phyloP scores from a whole-genome alignment of 2,113 vertebrate species.

The Emydura subglobosa region DNA sequence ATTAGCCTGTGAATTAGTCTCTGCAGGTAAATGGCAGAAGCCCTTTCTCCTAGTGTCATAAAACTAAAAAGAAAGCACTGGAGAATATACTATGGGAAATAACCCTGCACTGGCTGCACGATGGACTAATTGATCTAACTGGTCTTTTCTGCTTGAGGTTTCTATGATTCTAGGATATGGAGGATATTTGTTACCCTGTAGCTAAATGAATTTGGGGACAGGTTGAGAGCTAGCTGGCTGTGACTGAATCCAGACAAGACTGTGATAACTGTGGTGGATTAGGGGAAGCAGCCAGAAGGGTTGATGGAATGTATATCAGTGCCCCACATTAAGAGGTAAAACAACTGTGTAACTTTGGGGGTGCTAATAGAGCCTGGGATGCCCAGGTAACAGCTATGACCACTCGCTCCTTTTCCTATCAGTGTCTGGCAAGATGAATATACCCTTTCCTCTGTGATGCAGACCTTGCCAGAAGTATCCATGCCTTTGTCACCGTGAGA shows the following conservation, averaged over 20 bases:
- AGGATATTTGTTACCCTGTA: background rate
- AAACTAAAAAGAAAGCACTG: background rate
- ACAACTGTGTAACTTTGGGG: background rate
- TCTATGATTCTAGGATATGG: background rate
- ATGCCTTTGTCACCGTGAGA: background rate
- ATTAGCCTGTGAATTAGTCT: background rate
- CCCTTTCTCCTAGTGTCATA: background rate
- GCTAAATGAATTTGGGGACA: no score
- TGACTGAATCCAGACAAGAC: background rate
- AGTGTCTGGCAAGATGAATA: background rate
- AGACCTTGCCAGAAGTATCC: background rate
- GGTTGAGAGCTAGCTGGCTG: background rate
- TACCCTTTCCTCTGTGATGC: background rate
- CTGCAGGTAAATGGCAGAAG: background rate
- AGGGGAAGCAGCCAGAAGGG: background rate
- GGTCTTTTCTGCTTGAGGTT: background rate
- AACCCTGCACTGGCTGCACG: background rate
- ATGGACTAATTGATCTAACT: background rate
- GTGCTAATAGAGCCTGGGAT: background rate
- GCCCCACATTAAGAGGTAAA: background rate
- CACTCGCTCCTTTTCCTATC: background rate
- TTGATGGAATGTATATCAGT: background rate
- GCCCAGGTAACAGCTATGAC: background rate
- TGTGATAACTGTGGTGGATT: background rate
- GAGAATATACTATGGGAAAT: background rate